Evolutionary conservation across 2,888 invertebrate species (phyloP), one percentile per base, ranked within the genome.

Genomic region (Mechanitis mazaeus): DNA sequence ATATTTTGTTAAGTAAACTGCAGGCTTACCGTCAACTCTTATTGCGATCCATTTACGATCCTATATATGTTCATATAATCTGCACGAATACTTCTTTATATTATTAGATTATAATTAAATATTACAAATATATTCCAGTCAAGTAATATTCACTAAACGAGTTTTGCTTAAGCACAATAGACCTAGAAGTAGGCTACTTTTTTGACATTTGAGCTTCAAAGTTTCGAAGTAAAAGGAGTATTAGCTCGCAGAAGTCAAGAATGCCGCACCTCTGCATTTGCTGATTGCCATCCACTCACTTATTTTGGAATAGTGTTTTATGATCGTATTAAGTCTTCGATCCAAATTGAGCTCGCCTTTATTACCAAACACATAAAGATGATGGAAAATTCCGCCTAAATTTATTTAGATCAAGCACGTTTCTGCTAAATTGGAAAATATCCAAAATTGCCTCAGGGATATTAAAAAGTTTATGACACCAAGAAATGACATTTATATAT

Each of bases 291-390:
- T 65, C 63, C 62, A 61, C 68, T 64, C 63, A 66, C 67, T 69
- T 72, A 73, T 71, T 68, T 70, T 66, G 66, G 66, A 65, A 70
- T 68, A 70, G 71, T 69, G 70, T 71, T 74, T 73, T 73, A 74
- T 69, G 73, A 70, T 56, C 70, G 65, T 67, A 72, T 73, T 70
- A 71, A 70, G 71, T 66, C 69, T 64, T 66, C 71, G 67, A 66
- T 64, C 69, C 66, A 71, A 72, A 72, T 74, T 71, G 70, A 70
- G 65, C 65, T 68, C 68, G 68, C 66, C 69, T 72, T 72, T 72
- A 74, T 69, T 69, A 64, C 70, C 60, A 42, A 62, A 68, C 67
- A 66, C 68, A 70, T 72, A 73, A 73, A 72, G 71, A 71, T 72
- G 64, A 70, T 65, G 69, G 69, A 66, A 66, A 72, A 71, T 75